Evolutionary conservation across 2,888 invertebrate species (phyloP), one percentile per base, ranked within the genome.

Genomic region (Philhelius pedissequus): DNA sequence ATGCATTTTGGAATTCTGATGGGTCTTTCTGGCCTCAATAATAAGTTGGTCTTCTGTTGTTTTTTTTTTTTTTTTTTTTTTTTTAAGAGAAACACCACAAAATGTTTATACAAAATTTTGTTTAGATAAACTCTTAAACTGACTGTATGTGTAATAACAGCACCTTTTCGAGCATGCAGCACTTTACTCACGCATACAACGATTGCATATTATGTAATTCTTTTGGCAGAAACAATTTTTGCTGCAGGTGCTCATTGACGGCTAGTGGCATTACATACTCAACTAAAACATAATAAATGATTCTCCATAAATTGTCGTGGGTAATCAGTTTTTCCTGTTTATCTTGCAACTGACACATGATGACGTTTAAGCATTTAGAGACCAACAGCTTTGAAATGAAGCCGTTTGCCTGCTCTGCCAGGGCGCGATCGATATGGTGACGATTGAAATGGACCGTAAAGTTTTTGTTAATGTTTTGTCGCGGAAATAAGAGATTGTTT

Each of bases 301-400:
- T 68, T 79, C 22, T 27, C 52, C 60, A 73, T 79, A 73, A 79
- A 66, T 73, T 66, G 73, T 71, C 38, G 71, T 43, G 30, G 64
- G 40, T 52, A 73, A 73, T 79, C 73, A 73, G 73, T 79, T 79
- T 79, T 79, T 62, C 74, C 79, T 68, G 79, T 74, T 79, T 20
- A 30, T 54, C 66, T 64, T 48, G 22, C 15, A 60, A 56, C 52
- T 45, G 52, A 40, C 45, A 64, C 32, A 56, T 56, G 13, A 35
- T 64, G 64, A 64, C 48, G 64, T 48, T 48, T 62, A 18, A 64
- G 48, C 45, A 48, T 56, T 71, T 64, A 30, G 18, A 27, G 18
- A 27, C 50, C 22, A 40, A 52, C 27, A 18, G 18, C n/a, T 58
- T 48, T 43, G 20, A 45, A 62, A 54, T 60, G 48, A 9, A 48